A percentile compares a stretch with the other conserved stretches of the same genome.
Conservation (phyloP, 2,888 invertebrate genomes). For the Conops quadrifasciatus region DNA sequence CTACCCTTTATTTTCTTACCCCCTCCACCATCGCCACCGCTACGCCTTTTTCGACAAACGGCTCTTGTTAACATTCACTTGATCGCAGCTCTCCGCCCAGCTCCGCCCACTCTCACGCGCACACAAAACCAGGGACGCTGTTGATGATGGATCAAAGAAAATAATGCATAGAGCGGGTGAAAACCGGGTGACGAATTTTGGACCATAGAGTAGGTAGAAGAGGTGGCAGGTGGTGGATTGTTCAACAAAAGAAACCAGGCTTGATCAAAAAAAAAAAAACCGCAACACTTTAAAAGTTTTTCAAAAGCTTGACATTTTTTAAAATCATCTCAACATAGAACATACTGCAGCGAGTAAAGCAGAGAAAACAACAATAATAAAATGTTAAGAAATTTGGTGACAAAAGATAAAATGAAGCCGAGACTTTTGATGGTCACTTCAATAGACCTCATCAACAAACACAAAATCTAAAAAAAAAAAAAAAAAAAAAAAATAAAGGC, state of each 20-base stretch:
- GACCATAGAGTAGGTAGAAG: background rate
- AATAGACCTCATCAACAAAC: background rate
- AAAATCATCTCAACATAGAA: background rate
- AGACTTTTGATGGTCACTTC: conserved; percentile 6
- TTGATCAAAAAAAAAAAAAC: too few species aligned
- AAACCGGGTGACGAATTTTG: too few species aligned
- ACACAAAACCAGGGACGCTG: background rate
- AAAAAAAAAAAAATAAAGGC: background rate
- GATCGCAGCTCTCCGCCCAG: background rate
- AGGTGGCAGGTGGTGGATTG: background rate
- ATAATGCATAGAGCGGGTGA: too few species aligned
- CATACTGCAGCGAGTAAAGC: background rate
- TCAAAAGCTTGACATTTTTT: background rate
- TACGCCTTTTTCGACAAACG: background rate
- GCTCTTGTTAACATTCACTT: background rate
- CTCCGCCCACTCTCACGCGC: background rate
- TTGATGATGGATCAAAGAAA: background rate
- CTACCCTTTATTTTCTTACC: background rate
- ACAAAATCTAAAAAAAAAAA: background rate
- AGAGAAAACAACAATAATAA: background rate
- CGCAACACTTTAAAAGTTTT: conserved; percentile 12
- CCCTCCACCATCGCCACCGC: too few species aligned
- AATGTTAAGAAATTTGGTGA: background rate
- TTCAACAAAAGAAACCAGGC: background rate
- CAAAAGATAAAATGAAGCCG: background rate